Percentiles rank a stretch among this genome's conserved stretches.
Conservation (phyloP, 1,140 invertebrate genomes). For the Drosophila sp. region DNA sequence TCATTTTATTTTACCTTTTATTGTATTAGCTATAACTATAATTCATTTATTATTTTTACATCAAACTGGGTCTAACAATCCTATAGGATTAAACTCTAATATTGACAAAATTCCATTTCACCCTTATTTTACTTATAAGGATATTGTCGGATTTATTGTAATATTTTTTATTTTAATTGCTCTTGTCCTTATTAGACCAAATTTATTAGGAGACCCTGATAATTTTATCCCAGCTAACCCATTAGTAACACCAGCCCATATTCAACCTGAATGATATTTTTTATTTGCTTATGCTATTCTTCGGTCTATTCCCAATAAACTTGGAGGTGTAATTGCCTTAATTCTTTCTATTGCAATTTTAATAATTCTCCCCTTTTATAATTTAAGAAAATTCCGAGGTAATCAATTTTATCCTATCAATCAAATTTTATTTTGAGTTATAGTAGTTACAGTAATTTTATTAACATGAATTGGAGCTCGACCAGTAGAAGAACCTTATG, state of each 20-base stretch:
- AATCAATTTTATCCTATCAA: too few relatives aligned
- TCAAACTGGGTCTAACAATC: too few relatives aligned
- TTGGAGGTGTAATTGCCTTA: constrained; percentile 89
- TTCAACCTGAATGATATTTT: constrained; percentile 91
- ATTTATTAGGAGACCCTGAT: constrained; percentile 87
- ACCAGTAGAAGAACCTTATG: constrained; percentile 87
- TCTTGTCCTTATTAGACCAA: constrained; percentile 85
- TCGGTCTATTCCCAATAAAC: constrained; percentile 90
- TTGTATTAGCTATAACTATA: too few relatives aligned
- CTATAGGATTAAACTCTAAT: too few relatives aligned
- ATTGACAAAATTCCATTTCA: constrained; percentile 87
- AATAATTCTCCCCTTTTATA: too few relatives aligned
- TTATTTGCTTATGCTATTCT: constrained; percentile 91
- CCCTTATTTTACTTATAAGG: constrained; percentile 87
- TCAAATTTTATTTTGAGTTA: constrained; percentile 87
- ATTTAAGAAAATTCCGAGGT: too few relatives aligned
- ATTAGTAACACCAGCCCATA: constrained; percentile 88
- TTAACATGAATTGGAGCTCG: constrained; percentile 88
- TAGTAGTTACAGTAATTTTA: constrained; percentile 86
- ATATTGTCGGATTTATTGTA: constrained; percentile 86
- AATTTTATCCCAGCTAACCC: constrained; percentile 89
- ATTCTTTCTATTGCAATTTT: too few relatives aligned
- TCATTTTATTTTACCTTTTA: too few relatives aligned
- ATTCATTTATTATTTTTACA: too few relatives aligned
- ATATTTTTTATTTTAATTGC: constrained; percentile 85